Conservation (phyloP, 2,888 invertebrate species). For the Harpalus rufipes region DNA sequence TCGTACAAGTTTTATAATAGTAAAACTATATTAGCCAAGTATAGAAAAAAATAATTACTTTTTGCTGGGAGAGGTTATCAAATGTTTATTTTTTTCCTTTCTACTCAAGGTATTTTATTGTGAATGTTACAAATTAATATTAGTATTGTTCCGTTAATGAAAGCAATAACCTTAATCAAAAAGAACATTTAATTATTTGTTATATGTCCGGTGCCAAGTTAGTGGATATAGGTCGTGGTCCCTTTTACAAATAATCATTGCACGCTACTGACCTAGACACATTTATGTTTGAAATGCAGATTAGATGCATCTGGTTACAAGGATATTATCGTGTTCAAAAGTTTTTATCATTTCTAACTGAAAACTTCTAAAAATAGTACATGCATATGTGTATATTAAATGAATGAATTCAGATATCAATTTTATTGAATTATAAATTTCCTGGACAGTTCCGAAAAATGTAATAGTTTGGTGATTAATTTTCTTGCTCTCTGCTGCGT, state of each 20-base stretch:
- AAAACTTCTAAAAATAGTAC: neutral
- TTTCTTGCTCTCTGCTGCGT: no score
- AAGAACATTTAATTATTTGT: conserved; percentile 1
- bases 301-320: conserved; percentile 13
- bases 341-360: neutral
- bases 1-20: neutral
- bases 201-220: conserved; percentile 31
- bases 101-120: conserved; percentile 23
- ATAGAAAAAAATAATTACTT: conserved; percentile 21
- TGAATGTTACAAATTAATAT: neutral
- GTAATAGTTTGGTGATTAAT: no score
- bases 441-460: no score
- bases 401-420: neutral
- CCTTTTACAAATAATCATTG: conserved; percentile 22
- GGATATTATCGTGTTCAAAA: neutral
- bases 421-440: no score
- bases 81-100: neutral
- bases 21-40: conserved; percentile 5
- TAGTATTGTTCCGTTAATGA: conserved; percentile 14
- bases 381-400: neutral
- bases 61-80: neutral
- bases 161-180: conserved; percentile 12
- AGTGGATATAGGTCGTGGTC: conserved; percentile 36
- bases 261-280: conserved; percentile 46
- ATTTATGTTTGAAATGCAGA: neutral